Base-by-base conservation (phyloP, 37 sponge, comb jelly and placozoan species). In the Hexactinellida sp. region DNA sequence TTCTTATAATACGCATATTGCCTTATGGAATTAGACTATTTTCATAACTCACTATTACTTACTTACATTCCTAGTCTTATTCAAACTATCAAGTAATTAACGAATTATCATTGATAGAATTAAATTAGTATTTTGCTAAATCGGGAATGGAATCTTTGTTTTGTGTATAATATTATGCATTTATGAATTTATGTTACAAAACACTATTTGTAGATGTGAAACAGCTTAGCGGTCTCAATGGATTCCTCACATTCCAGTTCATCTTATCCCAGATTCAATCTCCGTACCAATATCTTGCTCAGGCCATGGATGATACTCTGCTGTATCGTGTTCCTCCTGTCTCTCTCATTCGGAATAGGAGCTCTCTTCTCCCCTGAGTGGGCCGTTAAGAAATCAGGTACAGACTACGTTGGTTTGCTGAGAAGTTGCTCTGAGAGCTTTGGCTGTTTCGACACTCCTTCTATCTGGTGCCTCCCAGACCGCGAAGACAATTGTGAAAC, bases 381-480 rank as follows among this genome's bases (percentile, higher is more conserved):
- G 76, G 76, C 76, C 13, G 30, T n/a, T n/a, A 63, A 63, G 76
- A 63, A n/a, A 3, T 23, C 76, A 32, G 76, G 34, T 10, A 7
- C 21, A n/a, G 76, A 63, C 13, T 63, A 25, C 76, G 76, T 63
- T 7, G 76, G 76, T 63, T n/a, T 63, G 34, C 34, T 63, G 30
- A 10, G 76, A 10, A 63, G 32, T 23, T 63, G 76, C 13, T 63
- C 76, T 25, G 76, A 25, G 3, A 63, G 76, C 34, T 63, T 63
- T n/a, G 76, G 76, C 30, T 63, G 76, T 63, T 63, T 63, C 34
- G 76, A 63, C 32, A 63, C 76, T 3, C 13, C 76, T n/a, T 63
- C 76, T n/a, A 63, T 63, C 76, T 63, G 76, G 76, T 63, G 76
- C 13, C 34, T 63, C 32, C 76, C 76, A 32, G 76, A 63, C 13